Base-by-base conservation (phyloP, 2,797 vertebrate genomes). In the Sebastes glaucus region DNA sequence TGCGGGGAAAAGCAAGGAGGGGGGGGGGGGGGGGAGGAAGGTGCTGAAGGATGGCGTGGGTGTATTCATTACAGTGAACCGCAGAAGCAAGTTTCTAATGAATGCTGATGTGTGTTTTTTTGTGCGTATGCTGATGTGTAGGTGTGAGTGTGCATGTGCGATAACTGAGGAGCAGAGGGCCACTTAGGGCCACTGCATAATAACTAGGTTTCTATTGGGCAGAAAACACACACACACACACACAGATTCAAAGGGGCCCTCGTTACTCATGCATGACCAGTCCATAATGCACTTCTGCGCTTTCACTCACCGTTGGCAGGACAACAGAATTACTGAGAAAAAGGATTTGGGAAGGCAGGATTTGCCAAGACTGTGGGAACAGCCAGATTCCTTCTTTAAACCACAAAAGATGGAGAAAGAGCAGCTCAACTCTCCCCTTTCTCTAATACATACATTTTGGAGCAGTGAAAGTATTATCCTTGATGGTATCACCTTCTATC, bases 261-360 rank as follows among this genome's bases (percentile, higher is more conserved):
- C 77, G 81, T 96, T 95, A 95, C 92, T 95, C 93, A 94, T 94
- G 94, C 95, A 94, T 95, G 95, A 92, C 89, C 83, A 63, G 89
- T 86, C 93, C 91, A 93, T 95, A 96, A 96, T 95, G 91, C 93
- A 93, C 89, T 92, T 92, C 91, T 94, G 83, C 71, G 84, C 84
- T 88, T 93, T 94, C 93, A 90, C 92, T 92, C 91, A 89, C 91
- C 77, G 95, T 96, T 93, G 96, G 94, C 94, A 91, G 90, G 95
- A 95, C 95, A 96, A 96, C 95, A 92, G 90, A 91, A 90, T 89
- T 88, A 91, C 83, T 28, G 90, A 93, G 89, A 87, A 91, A 49
- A 94, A 85, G 92, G 90, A 92, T 93, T 94, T 81, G 81, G 84
- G 74, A 78, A 88, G 81, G 82, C 77, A 78, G 88, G 88, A 89